phyloP scores from a whole-genome alignment of 2,797 vertebrate genomes.

The Aselliscus stoliczkanus region DNA sequence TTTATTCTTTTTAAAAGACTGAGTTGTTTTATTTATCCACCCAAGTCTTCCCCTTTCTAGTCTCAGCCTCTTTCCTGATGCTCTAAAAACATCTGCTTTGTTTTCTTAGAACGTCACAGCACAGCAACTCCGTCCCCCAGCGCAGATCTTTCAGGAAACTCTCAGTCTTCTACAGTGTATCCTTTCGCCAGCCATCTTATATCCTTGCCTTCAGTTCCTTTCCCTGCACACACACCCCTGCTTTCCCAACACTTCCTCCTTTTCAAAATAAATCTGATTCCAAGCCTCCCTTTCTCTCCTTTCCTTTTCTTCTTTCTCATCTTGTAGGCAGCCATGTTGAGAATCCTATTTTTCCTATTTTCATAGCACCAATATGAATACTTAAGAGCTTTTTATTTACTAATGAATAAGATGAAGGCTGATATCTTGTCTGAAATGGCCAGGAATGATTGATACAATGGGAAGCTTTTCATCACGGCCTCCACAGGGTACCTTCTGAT shows the following conservation, averaged over 20 bases:
- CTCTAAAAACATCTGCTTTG: not conserved
- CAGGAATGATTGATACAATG: not conserved
- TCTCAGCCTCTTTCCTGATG: not conserved
- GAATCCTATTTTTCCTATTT: not conserved
- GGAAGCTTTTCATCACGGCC: constrained; percentile 27
- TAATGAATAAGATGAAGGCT: not conserved
- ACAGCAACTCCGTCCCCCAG: fast-evolving
- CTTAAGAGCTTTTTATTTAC: not conserved
- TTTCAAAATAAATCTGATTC: not conserved
- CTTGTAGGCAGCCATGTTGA: not conserved
- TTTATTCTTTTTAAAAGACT: not conserved
- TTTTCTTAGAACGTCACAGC: not conserved
- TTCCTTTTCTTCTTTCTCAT: not conserved
- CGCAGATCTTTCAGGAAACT: not conserved
- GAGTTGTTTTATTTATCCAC: not conserved
- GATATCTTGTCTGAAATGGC: not conserved
- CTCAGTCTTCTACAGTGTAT: not conserved
- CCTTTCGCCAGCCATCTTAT: not conserved
- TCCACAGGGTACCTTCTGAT: constrained; percentile 50
- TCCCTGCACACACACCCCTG: too few species aligned
- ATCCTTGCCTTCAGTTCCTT: not conserved
- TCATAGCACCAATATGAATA: not conserved
- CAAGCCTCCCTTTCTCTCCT: not conserved
- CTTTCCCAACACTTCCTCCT: not conserved
- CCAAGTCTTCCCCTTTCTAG: not conserved